Percentiles rank a stretch among this genome's conserved stretches.
These are phyloP conservation scores for Cyprinodon diabolis DNA, from an alignment of 2,797 vertebrate genomes.

Conservation along the genomic window DNA sequence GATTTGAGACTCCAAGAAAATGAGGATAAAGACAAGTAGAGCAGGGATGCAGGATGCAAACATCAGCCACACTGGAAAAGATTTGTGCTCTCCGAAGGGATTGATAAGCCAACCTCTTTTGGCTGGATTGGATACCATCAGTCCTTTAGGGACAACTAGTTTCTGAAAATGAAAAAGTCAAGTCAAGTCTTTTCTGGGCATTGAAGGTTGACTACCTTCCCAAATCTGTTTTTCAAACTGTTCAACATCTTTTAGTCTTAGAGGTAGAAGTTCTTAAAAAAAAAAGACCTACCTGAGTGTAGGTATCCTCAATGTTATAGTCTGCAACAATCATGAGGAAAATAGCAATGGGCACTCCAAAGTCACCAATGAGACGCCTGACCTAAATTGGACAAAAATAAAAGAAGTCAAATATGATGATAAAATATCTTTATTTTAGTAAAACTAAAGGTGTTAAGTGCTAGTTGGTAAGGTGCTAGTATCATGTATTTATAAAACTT, in stretches of 20 bases:
- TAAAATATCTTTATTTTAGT: background rate
- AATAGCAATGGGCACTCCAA: constrained; percentile 96
- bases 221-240: background rate
- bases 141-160: constrained; percentile 90
- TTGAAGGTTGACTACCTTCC: background rate
- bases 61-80: constrained; percentile 90
- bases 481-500: background rate
- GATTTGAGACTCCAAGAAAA: constrained; percentile 98
- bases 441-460: background rate
- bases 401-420: background rate
- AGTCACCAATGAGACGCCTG: constrained; percentile 96
- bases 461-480: background rate
- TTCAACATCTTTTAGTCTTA: background rate
- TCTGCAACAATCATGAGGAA: constrained; percentile 90
- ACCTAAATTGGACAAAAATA: constrained; percentile 68
- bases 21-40: constrained; percentile 95
- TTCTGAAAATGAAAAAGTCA: constrained; percentile 80
- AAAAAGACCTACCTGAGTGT: constrained; percentile 88
- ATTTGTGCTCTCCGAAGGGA: constrained; percentile 78
- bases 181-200: background rate
- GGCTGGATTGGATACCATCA: constrained; percentile 84
- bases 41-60: constrained; percentile 87
- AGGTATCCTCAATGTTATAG: constrained; percentile 84
- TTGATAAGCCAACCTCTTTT: constrained; percentile 90
- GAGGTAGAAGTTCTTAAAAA: too few species aligned